Conservation (phyloP, 2,888 invertebrate genomes). For the Volucella inanis region DNA sequence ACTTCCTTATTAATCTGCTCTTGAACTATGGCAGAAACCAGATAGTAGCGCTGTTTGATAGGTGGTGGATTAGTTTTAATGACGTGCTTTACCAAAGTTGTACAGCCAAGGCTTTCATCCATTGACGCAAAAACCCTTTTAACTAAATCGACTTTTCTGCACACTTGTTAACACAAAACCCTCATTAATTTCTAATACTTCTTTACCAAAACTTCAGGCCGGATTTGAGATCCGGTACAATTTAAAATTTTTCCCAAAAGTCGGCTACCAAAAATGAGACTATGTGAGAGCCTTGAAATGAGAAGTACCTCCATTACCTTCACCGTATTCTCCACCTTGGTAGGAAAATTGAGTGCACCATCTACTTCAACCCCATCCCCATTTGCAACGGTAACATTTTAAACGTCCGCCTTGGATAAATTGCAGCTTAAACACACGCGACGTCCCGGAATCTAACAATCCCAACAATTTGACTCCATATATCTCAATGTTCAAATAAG, state of each 20-base stretch:
- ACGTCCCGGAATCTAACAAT: background rate
- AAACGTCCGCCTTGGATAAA: background rate
- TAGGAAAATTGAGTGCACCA: background rate
- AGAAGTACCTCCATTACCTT: constrained; percentile 21
- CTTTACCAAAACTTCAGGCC: constrained; percentile 6
- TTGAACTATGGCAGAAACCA: too few species aligned
- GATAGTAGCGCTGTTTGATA: too few species aligned
- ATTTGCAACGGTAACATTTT: constrained; percentile 13
- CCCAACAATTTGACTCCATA: constrained; percentile 36
- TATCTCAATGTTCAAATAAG: constrained; percentile 34
- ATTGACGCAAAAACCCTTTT: too few species aligned
- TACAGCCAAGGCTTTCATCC: too few species aligned
- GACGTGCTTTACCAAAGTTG: too few species aligned
- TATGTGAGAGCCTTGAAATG: constrained; percentile 19
- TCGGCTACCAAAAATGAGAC: constrained; percentile 31
- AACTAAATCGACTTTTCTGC: background rate
- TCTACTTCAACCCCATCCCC: constrained; percentile 19
- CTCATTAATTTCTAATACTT: background rate
- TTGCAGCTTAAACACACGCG: background rate
- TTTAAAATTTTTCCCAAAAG: constrained; percentile 34
- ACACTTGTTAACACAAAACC: background rate
- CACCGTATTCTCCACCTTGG: constrained; percentile 10
- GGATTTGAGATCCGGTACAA: constrained; percentile 14
- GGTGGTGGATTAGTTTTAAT: too few species aligned
- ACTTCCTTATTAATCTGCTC: too few species aligned